Evolutionary conservation across 2,888 invertebrate species (phyloP).

Genomic region (Salticus scenicus): DNA sequence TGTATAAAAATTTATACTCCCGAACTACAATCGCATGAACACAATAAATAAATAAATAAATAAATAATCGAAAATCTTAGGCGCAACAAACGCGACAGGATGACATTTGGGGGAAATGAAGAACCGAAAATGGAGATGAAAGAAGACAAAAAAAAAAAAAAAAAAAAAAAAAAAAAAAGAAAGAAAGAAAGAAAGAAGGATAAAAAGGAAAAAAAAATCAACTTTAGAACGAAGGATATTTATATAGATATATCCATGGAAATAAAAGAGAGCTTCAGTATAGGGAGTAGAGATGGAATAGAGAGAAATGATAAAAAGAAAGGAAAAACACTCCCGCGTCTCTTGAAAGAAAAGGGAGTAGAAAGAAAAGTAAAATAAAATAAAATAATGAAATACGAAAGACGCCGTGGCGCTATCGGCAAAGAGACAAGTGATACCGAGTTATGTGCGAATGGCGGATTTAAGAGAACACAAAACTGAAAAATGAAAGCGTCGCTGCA

Average conservation of each 20-base stretch:
- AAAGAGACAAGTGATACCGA: conserved; percentile 52
- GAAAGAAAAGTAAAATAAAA: background rate
- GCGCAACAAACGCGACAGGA: conserved; percentile 12
- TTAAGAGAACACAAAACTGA: conserved; percentile 66
- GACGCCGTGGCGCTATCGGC: background rate
- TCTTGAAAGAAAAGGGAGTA: background rate
- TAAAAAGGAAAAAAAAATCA: background rate
- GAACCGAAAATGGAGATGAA: background rate
- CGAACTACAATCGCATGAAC: background rate
- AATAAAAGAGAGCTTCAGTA: background rate
- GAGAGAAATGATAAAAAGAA: conserved; percentile 1
- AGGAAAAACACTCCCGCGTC: conserved; percentile 6
- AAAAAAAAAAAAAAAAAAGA: background rate
- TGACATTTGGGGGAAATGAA: conserved; percentile 14
- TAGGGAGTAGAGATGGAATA: background rate
- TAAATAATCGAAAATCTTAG: conserved; percentile 1
- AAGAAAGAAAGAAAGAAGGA: background rate
- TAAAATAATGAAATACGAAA: background rate
- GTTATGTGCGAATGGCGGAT: conserved; percentile 65
- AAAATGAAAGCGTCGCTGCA: conserved; percentile 56
- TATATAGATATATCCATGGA: background rate
- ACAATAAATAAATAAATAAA: background rate
- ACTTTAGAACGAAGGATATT: background rate
- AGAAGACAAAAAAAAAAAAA: background rate
- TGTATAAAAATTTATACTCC: background rate